Evolutionary conservation across 2,888 invertebrate species (phyloP), one percentile per base, ranked within the genome.

Genomic region (Pachymerium ferrugineum): DNA sequence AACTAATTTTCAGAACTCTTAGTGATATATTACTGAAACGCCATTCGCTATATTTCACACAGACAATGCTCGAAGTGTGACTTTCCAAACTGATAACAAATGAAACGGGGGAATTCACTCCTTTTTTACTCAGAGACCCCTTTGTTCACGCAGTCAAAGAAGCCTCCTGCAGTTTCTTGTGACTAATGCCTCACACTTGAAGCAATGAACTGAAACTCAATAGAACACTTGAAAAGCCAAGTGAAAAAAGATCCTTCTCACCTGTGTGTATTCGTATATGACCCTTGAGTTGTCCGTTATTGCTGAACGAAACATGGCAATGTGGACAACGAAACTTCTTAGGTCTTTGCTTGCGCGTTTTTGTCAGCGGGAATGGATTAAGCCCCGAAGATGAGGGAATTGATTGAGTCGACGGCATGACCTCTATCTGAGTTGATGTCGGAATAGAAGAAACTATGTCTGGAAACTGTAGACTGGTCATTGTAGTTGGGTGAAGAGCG

Each of bases 221-320:
- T n/a, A n/a, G n/a, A 73, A 29, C 28, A 16, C 16, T 35, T 30
- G 14, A 73, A 22, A 74, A n/a, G n/a, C n/a, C n/a, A n/a, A n/a
- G n/a, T n/a, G n/a, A n/a, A n/a, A n/a, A n/a, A n/a, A n/a, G n/a
- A n/a, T n/a, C n/a, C n/a, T n/a, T n/a, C 83, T 84, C 81, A 84
- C 93, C 94, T 38, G 94, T 94, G 80, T 94, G 94, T 74, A 94
- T 94, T 74, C 94, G 85, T n/a, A 93, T 88, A 80, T 95, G 94
- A 16, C 94, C 94, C 81, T 92, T 93, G 0, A 95, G 84, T 79
- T 95, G 94, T 0, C 94, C 94, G 82, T 94, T 94, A 82, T 95
- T 95, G n/a, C 93, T 93, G 82, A 95, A 95, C 0, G 92, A 93
- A 0, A 93, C 92, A 78, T 92, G 88, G 80, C 95, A 95, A 79